Evolutionary conservation across 2,113 vertebrate species (phyloP), one percentile per base, ranked within the genome.

Genomic region (Nibea albiflora): DNA sequence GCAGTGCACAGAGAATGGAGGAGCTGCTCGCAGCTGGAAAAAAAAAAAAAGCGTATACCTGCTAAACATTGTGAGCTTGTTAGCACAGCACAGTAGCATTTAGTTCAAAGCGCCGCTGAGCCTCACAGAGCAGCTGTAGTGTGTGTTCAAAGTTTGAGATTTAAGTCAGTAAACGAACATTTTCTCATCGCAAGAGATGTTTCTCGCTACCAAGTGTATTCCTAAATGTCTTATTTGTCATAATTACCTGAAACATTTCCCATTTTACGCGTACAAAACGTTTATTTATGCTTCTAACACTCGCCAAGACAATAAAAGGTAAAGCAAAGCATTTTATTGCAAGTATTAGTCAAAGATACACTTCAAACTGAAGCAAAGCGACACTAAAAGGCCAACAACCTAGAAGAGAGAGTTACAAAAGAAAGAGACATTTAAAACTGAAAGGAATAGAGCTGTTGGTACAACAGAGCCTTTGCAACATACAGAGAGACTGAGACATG

Each of bases 281-380:
- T 42, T 39, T 19, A 46, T 47, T 61, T 16, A 16, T 22, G 11
- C 50, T 58, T 31, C 26, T 5, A 46, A 52, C 31, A 63, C 19
- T 70, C 63, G 66, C 20, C n/a, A 49, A 72, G 67, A 80, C 78
- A 20, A 28, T 9, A 24, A 63, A 63, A 26, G 42, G 76, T 92
- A 95, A 95, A 95, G 94, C 94, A 95, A 95, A 94, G 94, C 94
- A 94, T 96, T 94, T 95, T 96, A 96, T 96, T 96, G 96, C 96
- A 95, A 95, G 94, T 95, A 96, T 96, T 95, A 95, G 95, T 95
- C 95, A 95, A 95, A 95, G 92, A 94, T 96, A 95, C 95, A 95
- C 94, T 92, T 95, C 94, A 95, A 96, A 95, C 92, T 90, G 92
- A 96, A 93, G 95, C 95, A 95, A 95, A 96, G 95, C 94, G 88